These are phyloP conservation scores for Drosophila neutralis DNA, from an alignment of 2,888 invertebrate genomes.

Conservation along the genomic window DNA sequence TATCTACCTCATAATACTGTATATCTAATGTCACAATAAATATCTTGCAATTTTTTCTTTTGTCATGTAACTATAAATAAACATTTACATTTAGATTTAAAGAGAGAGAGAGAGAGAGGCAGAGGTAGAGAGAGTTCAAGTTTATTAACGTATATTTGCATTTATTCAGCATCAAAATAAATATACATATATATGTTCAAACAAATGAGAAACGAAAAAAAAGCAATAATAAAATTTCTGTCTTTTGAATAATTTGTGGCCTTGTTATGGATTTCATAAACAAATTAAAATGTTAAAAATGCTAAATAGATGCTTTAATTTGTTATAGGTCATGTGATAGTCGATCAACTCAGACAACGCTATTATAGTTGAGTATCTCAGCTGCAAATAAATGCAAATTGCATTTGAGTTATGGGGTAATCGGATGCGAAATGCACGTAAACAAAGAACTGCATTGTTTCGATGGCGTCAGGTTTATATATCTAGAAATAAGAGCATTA, in stretches of 20 bases:
- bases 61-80: slow-evolving; percentile 5
- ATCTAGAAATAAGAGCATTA: neutral
- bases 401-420: slow-evolving; percentile 47
- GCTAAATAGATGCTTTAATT: slow-evolving; percentile 9
- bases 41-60: slow-evolving; percentile 2
- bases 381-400: slow-evolving; percentile 15
- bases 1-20: neutral
- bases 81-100: slow-evolving; percentile 3
- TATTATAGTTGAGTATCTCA: too few relatives aligned
- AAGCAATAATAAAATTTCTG: slow-evolving; percentile 19
- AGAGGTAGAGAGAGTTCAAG: neutral
- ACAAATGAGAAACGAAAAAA: slow-evolving; percentile 17
- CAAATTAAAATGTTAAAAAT: slow-evolving; percentile 29
- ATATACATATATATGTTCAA: slow-evolving; percentile 24
- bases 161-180: slow-evolving; percentile 47
- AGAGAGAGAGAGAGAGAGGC: neutral
- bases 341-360: neutral
- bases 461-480: slow-evolving; percentile 10
- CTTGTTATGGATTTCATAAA: slow-evolving; percentile 31
- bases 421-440: slow-evolving; percentile 28
- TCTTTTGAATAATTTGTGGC: neutral
- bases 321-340: neutral
- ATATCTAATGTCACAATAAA: slow-evolving; percentile 12
- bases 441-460: slow-evolving; percentile 7
- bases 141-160: slow-evolving; percentile 48